phyloP scores from a whole-genome alignment of 1,140 invertebrate genomes.

The Eriosoma lanigerum region DNA sequence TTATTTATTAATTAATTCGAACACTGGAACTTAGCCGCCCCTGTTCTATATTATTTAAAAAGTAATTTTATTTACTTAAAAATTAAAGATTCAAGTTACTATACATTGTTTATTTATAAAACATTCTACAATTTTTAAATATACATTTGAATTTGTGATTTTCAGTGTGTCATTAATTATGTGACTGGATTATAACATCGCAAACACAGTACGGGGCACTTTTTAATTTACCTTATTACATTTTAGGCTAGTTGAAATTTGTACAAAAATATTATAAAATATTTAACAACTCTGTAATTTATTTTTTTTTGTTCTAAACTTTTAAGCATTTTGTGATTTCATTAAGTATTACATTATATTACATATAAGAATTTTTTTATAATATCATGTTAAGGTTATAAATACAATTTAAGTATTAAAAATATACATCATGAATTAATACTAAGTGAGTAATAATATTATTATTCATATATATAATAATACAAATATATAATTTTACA shows the following conservation, averaged over 20 bases:
- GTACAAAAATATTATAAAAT: conserved; percentile 8
- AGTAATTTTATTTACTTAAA: background rate
- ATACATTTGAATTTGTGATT: conserved; percentile 30
- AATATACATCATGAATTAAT: conserved; percentile 1
- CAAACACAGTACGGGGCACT: conserved; percentile 24
- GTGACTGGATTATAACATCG: conserved; percentile 45
- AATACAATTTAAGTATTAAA: conserved; percentile 10
- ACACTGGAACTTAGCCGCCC: too few relatives aligned
- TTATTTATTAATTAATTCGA: background rate
- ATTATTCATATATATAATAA: too few relatives aligned
- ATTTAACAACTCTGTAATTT: conserved; percentile 18
- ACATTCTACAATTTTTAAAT: background rate
- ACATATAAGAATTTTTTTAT: conserved; percentile 6
- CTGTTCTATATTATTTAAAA: background rate
- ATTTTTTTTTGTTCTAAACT: conserved; percentile 25
- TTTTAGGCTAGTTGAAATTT: conserved; percentile 17
- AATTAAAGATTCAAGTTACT: conserved; percentile 3
- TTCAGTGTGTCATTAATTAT: conserved; percentile 46
- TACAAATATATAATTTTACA: conserved; percentile 28
- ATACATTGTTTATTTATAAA: background rate
- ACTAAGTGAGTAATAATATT: conserved; percentile 11
- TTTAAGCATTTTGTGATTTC: conserved; percentile 39
- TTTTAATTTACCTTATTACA: background rate
- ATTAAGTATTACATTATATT: background rate
- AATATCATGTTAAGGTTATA: background rate